Evolutionary conservation across 2,888 invertebrate species (phyloP).

Genomic region (Drosophila subsilvestris): DNA sequence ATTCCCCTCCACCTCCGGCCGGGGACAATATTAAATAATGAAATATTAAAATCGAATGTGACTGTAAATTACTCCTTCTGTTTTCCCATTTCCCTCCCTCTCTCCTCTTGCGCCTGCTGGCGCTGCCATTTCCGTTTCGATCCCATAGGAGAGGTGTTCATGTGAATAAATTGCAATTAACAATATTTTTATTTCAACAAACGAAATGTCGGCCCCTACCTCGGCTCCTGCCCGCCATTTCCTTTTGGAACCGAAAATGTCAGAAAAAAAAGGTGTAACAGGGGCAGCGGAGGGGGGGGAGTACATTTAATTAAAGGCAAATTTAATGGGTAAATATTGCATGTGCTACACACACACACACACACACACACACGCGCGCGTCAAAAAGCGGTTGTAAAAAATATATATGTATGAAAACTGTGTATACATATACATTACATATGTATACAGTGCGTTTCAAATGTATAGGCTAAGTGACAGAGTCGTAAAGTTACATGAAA

Average conservation of each 20-base stretch:
- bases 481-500: not conserved
- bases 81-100: not conserved
- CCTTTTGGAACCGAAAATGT: slow-evolving; percentile 24
- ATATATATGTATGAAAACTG: slow-evolving; percentile 7
- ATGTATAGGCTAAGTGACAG: not conserved
- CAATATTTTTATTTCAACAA: slow-evolving; percentile 78
- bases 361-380: slow-evolving; percentile 5
- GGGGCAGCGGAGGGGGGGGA: slow-evolving; percentile 4
- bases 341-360: slow-evolving; percentile 52
- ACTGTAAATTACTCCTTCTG: slow-evolving; percentile 33
- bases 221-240: slow-evolving; percentile 3
- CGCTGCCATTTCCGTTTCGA: not conserved
- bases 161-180: slow-evolving; percentile 83
- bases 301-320: slow-evolving; percentile 78
- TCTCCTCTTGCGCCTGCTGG: no score
- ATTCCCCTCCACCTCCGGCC: not conserved
- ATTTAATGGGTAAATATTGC: slow-evolving; percentile 80
- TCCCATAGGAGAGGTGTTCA: slow-evolving; percentile 76
- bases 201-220: slow-evolving; percentile 54
- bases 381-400: slow-evolving; percentile 37
- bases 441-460: slow-evolving; percentile 3
- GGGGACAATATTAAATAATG: slow-evolving; percentile 67
- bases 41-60: slow-evolving; percentile 71
- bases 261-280: slow-evolving; percentile 48
- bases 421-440: slow-evolving; percentile 6